Conservation (phyloP, 2,888 invertebrate species). For the Acanthosoma haemorrhoidale region DNA sequence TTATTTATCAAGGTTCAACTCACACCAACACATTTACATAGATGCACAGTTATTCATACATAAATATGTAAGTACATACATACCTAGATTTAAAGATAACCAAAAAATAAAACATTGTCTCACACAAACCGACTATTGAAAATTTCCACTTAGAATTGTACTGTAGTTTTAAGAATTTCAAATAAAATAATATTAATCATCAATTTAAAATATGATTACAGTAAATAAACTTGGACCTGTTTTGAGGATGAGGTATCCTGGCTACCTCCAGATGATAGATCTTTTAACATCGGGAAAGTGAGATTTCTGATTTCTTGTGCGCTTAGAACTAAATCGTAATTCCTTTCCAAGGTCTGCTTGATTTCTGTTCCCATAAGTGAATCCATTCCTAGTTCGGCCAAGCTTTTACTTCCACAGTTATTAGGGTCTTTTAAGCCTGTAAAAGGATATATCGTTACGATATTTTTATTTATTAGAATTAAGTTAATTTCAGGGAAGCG, state of each 20-base stretch:
- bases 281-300: slow-evolving; percentile 67
- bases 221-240: too few species aligned
- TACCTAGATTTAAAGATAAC: too few species aligned
- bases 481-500: background rate
- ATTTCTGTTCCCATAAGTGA: slow-evolving; percentile 99
- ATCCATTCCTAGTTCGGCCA: slow-evolving; percentile 96
- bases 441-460: slow-evolving; percentile 23
- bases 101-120: too few species aligned
- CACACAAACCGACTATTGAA: too few species aligned
- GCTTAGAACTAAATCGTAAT: slow-evolving; percentile 82
- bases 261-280: slow-evolving; percentile 6
- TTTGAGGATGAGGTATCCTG: background rate
- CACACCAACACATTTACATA: too few species aligned
- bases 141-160: too few species aligned
- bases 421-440: slow-evolving; percentile 82
- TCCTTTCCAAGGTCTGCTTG: slow-evolving; percentile 89
- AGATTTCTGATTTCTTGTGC: slow-evolving; percentile 85
- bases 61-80: too few species aligned
- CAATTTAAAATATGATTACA: too few species aligned
- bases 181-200: too few species aligned
- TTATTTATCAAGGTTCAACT: too few species aligned
- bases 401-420: slow-evolving; percentile 61
- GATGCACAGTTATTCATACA: too few species aligned
- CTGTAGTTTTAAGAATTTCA: too few species aligned
- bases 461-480: background rate